Evolutionary conservation across 2,888 invertebrate species (phyloP).

Genomic region (Prosopocoilus inquinatus): DNA sequence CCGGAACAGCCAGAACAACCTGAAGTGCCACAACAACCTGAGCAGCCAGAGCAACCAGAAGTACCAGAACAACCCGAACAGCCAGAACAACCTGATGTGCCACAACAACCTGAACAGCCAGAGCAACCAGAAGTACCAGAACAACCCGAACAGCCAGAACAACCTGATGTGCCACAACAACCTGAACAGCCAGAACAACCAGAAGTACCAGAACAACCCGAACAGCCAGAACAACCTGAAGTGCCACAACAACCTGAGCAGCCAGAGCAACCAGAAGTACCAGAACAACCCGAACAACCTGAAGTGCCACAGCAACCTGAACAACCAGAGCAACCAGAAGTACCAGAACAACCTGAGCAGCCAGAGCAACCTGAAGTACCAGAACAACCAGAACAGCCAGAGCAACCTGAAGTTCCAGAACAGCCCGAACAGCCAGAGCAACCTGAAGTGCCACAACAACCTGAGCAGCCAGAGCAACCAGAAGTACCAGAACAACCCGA

Average conservation of each 20-base stretch:
- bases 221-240: constrained; percentile 41
- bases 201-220: constrained; percentile 43
- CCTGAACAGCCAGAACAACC: constrained; percentile 43
- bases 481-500: constrained; percentile 47
- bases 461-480: constrained; percentile 51
- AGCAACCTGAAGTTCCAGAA: constrained; percentile 48
- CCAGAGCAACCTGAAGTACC: constrained; percentile 50
- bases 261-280: constrained; percentile 48
- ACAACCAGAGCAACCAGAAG: constrained; percentile 41
- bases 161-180: constrained; percentile 46
- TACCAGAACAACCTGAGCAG: constrained; percentile 41
- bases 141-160: constrained; percentile 48
- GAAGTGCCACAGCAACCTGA: constrained; percentile 52
- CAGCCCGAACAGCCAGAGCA: constrained; percentile 47
- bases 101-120: constrained; percentile 48
- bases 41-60: no score
- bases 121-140: constrained; percentile 53
- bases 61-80: constrained; percentile 45
- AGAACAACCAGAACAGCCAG: constrained; percentile 46
- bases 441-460: constrained; percentile 47
- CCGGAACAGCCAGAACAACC: constrained; percentile 42
- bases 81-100: constrained; percentile 43
- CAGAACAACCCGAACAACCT: constrained; percentile 47
- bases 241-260: constrained; percentile 45
- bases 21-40: constrained; percentile 34